phyloP scores from a whole-genome alignment of 64 coral and sea anemone species.

The Montipora sp. region DNA sequence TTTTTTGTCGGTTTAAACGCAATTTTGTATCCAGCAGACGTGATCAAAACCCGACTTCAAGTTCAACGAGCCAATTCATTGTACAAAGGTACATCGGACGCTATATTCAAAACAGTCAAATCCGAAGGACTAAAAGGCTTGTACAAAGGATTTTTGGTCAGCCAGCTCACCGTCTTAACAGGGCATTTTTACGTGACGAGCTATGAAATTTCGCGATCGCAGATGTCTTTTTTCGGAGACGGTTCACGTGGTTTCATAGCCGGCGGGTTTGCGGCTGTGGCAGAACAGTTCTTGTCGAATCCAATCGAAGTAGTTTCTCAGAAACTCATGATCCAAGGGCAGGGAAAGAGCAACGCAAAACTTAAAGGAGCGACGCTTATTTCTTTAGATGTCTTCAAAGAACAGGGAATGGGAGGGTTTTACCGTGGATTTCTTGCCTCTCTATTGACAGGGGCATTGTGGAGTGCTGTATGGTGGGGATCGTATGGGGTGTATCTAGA shows the following conservation, averaged over 20 bases:
- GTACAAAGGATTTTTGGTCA: slow-evolving; percentile 79
- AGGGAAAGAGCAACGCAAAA: slow-evolving; percentile 32
- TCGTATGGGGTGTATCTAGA: slow-evolving; percentile 79
- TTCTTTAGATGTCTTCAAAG: slow-evolving; percentile 56
- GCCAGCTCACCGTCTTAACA: slow-evolving; percentile 68
- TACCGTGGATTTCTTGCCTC: slow-evolving; percentile 90
- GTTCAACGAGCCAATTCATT: slow-evolving; percentile 66
- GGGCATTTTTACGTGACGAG: slow-evolving; percentile 77
- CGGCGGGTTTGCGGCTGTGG: slow-evolving; percentile 67
- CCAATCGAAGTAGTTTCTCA: slow-evolving; percentile 78
- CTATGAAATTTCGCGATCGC: slow-evolving; percentile 82
- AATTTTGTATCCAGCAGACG: slow-evolving; percentile 70
- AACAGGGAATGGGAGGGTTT: slow-evolving; percentile 70
- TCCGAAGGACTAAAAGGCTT: slow-evolving; percentile 81
- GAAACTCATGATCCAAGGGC: slow-evolving; percentile 78
- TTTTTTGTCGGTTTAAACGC: slow-evolving; percentile 67
- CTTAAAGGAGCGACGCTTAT: slow-evolving; percentile 57
- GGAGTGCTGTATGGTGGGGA: slow-evolving; percentile 88
- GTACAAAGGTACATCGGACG: slow-evolving; percentile 80
- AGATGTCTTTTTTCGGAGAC: slow-evolving; percentile 61
- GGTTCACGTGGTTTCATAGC: slow-evolving; percentile 78
- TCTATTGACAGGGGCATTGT: slow-evolving; percentile 60
- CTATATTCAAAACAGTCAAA: slow-evolving; percentile 67
- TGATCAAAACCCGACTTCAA: slow-evolving; percentile 89
- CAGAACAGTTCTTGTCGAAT: slow-evolving; percentile 82